Evolutionary conservation across 2,888 invertebrate species (phyloP).

Genomic region (Acrobasis repandana): DNA sequence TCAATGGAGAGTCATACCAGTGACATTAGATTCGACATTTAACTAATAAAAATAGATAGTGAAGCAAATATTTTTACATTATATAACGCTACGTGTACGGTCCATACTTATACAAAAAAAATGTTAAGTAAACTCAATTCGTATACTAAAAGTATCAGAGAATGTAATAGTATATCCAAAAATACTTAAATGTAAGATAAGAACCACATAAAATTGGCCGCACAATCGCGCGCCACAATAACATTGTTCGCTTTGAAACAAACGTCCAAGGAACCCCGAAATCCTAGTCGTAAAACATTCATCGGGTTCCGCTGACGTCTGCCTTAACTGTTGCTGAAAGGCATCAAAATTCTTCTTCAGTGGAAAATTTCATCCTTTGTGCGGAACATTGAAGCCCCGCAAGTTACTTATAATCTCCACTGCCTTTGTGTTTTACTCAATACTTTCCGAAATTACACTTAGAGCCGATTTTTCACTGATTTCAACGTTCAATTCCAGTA

Average conservation of each 20-base stretch:
- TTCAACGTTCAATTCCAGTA: slow-evolving; percentile 3
- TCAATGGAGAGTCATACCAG: too few species aligned
- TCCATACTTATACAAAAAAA: too few species aligned
- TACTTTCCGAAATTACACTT: slow-evolving; percentile 66
- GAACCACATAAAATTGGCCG: not conserved
- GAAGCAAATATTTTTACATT: too few species aligned
- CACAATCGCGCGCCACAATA: too few species aligned
- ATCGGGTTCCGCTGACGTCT: slow-evolving; percentile 52
- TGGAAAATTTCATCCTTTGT: slow-evolving; percentile 68
- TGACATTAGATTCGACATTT: too few species aligned
- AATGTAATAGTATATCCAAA: not conserved
- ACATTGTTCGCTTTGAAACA: slow-evolving; percentile 44
- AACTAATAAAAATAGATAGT: too few species aligned
- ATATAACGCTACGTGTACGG: too few species aligned
- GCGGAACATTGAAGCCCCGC: slow-evolving; percentile 60
- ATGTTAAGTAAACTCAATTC: too few species aligned
- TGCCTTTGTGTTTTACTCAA: slow-evolving; percentile 67
- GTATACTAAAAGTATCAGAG: too few species aligned
- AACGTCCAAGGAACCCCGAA: slow-evolving; percentile 56
- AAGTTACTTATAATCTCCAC: slow-evolving; percentile 73
- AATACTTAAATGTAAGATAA: not conserved
- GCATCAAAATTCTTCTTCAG: slow-evolving; percentile 67
- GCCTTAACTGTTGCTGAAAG: slow-evolving; percentile 53
- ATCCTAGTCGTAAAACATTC: slow-evolving; percentile 62
- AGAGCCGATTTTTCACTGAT: slow-evolving; percentile 41